Base-by-base conservation (phyloP, 2,797 vertebrate species). In the Anguilla pacifica region DNA sequence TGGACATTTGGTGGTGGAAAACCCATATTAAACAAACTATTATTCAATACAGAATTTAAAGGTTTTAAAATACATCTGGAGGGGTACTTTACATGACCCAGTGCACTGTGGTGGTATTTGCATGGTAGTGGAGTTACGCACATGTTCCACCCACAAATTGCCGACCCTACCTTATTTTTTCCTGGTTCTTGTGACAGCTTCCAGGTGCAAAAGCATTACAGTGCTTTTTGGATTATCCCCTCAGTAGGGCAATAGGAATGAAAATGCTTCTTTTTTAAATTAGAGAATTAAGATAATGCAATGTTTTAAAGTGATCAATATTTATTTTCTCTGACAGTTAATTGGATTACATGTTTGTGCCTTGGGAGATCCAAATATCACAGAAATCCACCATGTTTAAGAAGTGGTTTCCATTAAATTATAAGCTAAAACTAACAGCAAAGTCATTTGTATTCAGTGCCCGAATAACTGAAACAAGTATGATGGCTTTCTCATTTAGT, bases 241-340 rank as follows among this genome's bases (percentile, higher is more conserved):
- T n/a, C 67, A 28, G n/a, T 28, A 70, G 67, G 67, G n/a, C 25
- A 70, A 28, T 10, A 10, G 67, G 28, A 70, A 61, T 61, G 87
- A 93, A 91, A 39, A 39, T 39, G 39, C 39, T 39, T 39, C 0
- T 39, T 39, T 39, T 39, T 39, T 39, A 39, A 39, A 39, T 39
- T 39, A 39, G 51, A 53, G 51, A 53, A 53, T 53, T 53, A 53
- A 53, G 92, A 95, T 94, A 94, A 91, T 90, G 83, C 92, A 91
- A 92, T 94, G 92, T 93, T 94, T 94, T 91, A 84, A 89, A 91
- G 67, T 92, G 95, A 96, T 96, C 94, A 94, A 96, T 96, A 94
- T 89, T 25, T 55, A 92, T 93, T 94, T 93, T 91, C 92, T 94
- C 92, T 90, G 91, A 91, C 91, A 90, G 91, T 93, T 94, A 95